A percentile compares a stretch with the other conserved stretches of the same genome.
Conservation (phyloP, 2,113 vertebrate species). For the Phrynosoma platyrhinos region DNA sequence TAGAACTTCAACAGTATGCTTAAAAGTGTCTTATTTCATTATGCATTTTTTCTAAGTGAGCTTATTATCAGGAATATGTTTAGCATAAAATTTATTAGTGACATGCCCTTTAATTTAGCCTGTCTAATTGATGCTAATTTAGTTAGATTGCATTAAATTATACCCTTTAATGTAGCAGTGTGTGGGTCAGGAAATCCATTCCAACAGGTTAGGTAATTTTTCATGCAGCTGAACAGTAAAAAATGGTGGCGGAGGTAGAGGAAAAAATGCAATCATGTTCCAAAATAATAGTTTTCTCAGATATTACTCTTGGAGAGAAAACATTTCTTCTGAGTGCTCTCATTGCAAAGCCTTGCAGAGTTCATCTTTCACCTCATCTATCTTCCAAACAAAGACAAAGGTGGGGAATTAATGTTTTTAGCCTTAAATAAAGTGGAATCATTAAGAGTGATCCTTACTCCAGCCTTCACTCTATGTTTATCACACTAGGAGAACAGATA, state of each 20-base stretch:
- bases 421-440: conserved; percentile 57
- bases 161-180: conserved; percentile 81
- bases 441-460: conserved; percentile 60
- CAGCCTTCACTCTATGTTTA: conserved; percentile 64
- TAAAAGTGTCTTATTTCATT: conserved; percentile 79
- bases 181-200: conserved; percentile 82
- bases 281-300: conserved; percentile 74
- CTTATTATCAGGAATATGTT: conserved; percentile 82
- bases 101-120: conserved; percentile 84
- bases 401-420: conserved; percentile 57
- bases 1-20: conserved; percentile 63
- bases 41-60: conserved; percentile 76
- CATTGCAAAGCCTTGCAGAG: conserved; percentile 53
- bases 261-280: conserved; percentile 66
- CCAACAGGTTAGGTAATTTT: conserved; percentile 81
- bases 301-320: conserved; percentile 62
- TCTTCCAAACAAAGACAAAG: conserved; percentile 67
- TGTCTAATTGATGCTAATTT: conserved; percentile 85
- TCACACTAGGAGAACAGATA: conserved; percentile 61
- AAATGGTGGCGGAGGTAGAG: conserved; percentile 63
- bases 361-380: conserved; percentile 65
- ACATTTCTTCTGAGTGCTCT: conserved; percentile 56
- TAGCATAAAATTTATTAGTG: conserved; percentile 86
- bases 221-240: conserved; percentile 74
- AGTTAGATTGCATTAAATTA: conserved; percentile 85